Percentiles rank a stretch among this genome's conserved stretches.
Evolutionary conservation across 2,797 vertebrate genomes (phyloP).

Genomic region (Vultur gryphus): DNA sequence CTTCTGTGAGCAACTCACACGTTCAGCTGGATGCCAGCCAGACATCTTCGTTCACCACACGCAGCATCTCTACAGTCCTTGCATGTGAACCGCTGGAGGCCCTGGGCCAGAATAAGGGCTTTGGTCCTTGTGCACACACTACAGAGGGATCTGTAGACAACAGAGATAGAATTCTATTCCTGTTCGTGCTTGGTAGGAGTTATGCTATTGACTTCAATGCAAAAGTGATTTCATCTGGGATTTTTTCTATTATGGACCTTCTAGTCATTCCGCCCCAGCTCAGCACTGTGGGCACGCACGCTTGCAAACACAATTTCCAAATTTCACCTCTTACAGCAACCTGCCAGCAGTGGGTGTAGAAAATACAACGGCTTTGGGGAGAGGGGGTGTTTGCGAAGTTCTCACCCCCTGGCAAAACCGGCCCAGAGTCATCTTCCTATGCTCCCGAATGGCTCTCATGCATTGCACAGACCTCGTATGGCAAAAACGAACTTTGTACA

Average conservation of each 20-base stretch:
- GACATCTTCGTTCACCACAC: accelerated
- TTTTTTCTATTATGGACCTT: neutral
- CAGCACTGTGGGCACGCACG: accelerated
- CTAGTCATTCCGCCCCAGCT: accelerated
- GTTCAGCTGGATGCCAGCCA: neutral
- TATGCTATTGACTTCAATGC: neutral
- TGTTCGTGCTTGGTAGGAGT: neutral
- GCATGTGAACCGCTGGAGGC: accelerated
- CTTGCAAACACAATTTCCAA: neutral
- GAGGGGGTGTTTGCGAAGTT: neutral
- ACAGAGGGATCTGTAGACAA: neutral
- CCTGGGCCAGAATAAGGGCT: neutral
- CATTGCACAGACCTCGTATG: accelerated
- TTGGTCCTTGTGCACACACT: neutral
- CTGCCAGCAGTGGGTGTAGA: neutral
- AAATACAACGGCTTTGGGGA: neutral
- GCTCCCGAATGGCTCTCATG: neutral
- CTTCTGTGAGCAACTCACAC: neutral
- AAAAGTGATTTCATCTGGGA: neutral
- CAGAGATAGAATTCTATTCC: neutral
- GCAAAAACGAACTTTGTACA: neutral
- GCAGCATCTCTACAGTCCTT: neutral
- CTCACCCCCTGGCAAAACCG: neutral
- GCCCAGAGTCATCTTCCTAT: neutral
- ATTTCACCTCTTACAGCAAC: neutral